Percentiles rank a stretch among this genome's conserved stretches.
These are phyloP conservation scores for Selene dorsalis DNA, from an alignment of 2,797 vertebrate genomes.

Conservation along the genomic window DNA sequence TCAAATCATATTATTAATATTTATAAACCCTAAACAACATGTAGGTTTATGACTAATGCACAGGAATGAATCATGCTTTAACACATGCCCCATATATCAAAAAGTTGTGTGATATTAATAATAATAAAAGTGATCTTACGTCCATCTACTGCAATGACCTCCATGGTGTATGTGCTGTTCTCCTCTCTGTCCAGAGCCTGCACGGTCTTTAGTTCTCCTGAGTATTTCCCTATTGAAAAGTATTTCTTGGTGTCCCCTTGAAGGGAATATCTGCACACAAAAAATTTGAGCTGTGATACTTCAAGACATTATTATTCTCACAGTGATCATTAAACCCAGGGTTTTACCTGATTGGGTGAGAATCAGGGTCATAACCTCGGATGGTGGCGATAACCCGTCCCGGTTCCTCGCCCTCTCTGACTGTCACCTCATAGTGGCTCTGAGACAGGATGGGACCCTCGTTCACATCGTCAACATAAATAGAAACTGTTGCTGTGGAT, in stretches of 20 bases:
- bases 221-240: conserved; percentile 87
- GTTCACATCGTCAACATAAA: conserved; percentile 85
- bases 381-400: conserved; percentile 87
- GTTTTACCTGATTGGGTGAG: conserved; percentile 83
- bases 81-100: neutral
- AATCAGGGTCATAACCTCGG: conserved; percentile 83
- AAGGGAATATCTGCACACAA: conserved; percentile 83
- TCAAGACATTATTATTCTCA: neutral
- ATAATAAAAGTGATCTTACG: conserved; percentile 72
- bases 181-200: conserved; percentile 84
- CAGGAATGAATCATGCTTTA: neutral
- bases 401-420: conserved; percentile 84
- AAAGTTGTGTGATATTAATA: neutral
- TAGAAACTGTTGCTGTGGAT: conserved; percentile 87
- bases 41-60: neutral
- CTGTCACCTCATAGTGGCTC: conserved; percentile 86
- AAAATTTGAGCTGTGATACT: neutral
- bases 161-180: conserved; percentile 87
- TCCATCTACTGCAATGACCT: conserved; percentile 85
- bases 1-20: neutral
- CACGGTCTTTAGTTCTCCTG: conserved; percentile 85
- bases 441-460: conserved; percentile 85
- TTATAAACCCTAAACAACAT: neutral
- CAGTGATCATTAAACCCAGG: neutral
- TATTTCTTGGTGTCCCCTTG: conserved; percentile 87